phyloP scores from a whole-genome alignment of 2,797 vertebrate species.

The Brachyalestes nurse region DNA sequence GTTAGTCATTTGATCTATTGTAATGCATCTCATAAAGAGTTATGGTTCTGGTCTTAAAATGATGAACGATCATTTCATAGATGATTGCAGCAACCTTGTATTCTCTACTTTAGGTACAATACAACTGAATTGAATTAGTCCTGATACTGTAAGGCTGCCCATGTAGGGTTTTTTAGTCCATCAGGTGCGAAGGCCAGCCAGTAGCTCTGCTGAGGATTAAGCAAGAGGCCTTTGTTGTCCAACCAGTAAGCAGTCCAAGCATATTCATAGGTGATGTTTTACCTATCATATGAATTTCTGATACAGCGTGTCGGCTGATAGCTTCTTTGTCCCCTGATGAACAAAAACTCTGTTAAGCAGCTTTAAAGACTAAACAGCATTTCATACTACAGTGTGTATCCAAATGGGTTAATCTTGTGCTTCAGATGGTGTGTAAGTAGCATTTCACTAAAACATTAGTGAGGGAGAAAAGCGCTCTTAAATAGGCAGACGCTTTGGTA shows the following conservation, averaged over 20 bases:
- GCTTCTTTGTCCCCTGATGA: background rate
- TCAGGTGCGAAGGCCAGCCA: background rate
- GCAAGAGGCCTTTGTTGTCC: background rate
- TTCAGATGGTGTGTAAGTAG: background rate
- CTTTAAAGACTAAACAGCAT: background rate
- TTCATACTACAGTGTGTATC: background rate
- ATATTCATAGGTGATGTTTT: background rate
- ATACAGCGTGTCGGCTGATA: background rate
- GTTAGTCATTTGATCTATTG: background rate
- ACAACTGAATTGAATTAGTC: background rate
- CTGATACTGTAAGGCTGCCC: background rate
- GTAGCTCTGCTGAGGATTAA: background rate
- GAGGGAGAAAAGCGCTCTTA: background rate
- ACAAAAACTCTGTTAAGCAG: constrained; percentile 4
- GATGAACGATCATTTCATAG: constrained; percentile 10
- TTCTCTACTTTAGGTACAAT: background rate
- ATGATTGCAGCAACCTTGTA: background rate
- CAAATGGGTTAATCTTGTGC: background rate
- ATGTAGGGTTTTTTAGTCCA: constrained; percentile 3
- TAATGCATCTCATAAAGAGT: background rate
- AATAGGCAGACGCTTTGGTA: constrained; percentile 7
- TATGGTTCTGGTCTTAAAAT: background rate
- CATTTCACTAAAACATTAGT: background rate
- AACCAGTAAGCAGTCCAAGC: background rate
- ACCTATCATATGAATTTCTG: background rate